These are phyloP conservation scores for Hemiscyllium ocellatum DNA, from an alignment of 2,113 vertebrate genomes.

Conservation along the genomic window DNA sequence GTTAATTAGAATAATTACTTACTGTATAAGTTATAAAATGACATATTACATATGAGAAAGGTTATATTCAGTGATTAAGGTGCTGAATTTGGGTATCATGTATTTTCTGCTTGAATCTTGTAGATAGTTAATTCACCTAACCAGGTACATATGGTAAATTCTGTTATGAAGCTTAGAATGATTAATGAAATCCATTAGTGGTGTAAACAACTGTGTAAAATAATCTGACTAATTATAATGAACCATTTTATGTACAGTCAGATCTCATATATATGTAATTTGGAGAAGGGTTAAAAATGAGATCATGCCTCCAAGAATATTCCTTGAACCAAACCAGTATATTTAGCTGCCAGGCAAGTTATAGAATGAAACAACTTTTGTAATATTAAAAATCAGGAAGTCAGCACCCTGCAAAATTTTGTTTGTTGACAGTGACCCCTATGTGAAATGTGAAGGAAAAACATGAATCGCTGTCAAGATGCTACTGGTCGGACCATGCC, in stretches of 20 bases:
- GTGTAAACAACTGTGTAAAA: neutral
- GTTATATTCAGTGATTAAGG: conserved; percentile 4
- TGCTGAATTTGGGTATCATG: neutral
- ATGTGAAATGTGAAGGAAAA: conserved; percentile 1
- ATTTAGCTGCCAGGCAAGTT: conserved; percentile 10
- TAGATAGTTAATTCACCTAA: neutral
- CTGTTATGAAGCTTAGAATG: conserved; percentile 17
- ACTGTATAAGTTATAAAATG: neutral
- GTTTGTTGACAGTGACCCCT: conserved; percentile 12
- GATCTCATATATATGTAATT: neutral
- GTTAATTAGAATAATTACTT: neutral
- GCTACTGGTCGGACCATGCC: neutral
- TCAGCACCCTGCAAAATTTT: conserved; percentile 12
- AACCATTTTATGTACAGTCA: neutral
- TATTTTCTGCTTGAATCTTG: neutral
- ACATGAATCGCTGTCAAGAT: neutral
- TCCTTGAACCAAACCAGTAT: neutral
- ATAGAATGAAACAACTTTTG: neutral
- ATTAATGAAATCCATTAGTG: neutral
- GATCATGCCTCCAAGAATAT: neutral
- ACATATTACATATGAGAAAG: neutral
- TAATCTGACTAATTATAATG: conserved; percentile 17
- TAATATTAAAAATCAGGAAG: conserved; percentile 16
- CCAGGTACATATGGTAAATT: neutral
- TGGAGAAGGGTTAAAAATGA: neutral